Conservation (phyloP, 1,140 invertebrate genomes). For the Ylistrum balloti region DNA sequence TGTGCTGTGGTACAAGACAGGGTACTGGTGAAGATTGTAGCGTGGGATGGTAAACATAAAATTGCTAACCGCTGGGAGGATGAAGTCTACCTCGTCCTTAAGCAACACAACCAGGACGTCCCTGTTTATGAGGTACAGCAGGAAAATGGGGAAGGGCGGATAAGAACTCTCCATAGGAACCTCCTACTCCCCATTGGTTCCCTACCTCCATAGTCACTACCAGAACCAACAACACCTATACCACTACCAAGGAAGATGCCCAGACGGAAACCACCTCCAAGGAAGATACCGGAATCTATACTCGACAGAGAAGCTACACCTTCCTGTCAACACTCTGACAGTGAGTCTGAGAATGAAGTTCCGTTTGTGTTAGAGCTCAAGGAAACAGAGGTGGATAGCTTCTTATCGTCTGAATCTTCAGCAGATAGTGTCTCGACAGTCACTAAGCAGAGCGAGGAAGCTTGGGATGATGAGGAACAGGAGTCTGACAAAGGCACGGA, state of each 20-base stretch:
- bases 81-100: no score
- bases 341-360: neutral
- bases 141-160: neutral
- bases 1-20: no score
- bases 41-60: no score
- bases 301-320: no score
- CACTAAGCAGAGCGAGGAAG: no score
- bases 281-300: neutral
- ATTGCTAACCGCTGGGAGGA: no score
- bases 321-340: no score
- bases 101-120: neutral
- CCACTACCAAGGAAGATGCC: neutral
- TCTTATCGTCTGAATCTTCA: no score
- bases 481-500: no score
- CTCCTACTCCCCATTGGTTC: neutral
- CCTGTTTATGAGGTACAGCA: neutral
- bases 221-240: neutral
- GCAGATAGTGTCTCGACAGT: no score
- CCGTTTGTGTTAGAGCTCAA: neutral
- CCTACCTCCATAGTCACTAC: neutral
- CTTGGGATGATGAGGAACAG: no score
- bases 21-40: no score
- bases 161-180: neutral
- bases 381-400: neutral
- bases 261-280: neutral